phyloP scores from a whole-genome alignment of 30 jellyfish, hydroid and myxozoan species.

The Aurelia sp. region DNA sequence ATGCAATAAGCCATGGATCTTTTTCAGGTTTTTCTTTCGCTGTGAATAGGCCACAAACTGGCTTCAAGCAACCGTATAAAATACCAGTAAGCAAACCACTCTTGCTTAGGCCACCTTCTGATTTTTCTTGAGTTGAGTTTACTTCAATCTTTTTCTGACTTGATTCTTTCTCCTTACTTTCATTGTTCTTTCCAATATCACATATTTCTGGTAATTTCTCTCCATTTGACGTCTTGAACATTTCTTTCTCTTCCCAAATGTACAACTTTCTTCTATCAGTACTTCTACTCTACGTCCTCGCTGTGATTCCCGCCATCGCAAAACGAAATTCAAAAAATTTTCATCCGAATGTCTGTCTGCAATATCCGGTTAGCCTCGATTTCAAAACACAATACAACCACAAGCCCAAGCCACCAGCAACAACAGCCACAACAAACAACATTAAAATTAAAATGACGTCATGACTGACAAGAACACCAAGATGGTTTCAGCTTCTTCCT shows the following conservation, averaged over 20 bases:
- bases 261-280: neutral
- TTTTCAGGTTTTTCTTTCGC: conserved; percentile 18
- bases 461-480: too few relatives aligned
- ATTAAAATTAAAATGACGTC: too few relatives aligned
- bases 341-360: too few relatives aligned
- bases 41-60: conserved; percentile 70
- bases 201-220: neutral
- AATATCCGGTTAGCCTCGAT: too few relatives aligned
- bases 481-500: too few relatives aligned
- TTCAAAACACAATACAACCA: too few relatives aligned
- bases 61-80: conserved; percentile 72
- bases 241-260: neutral
- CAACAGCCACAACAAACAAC: too few relatives aligned
- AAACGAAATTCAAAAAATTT: too few relatives aligned
- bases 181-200: neutral
- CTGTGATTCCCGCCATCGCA: neutral
- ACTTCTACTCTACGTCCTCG: neutral
- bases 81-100: conserved; percentile 46
- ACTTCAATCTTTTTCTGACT: neutral
- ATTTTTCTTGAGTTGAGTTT: neutral
- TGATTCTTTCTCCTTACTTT: neutral
- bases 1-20: conserved; percentile 93
- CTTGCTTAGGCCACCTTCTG: neutral
- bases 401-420: too few relatives aligned
- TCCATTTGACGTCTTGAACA: neutral